A percentile compares a stretch with the other conserved stretches of the same genome.
Conservation (phyloP, 2,888 invertebrate species). For the Crioceris asparagi region DNA sequence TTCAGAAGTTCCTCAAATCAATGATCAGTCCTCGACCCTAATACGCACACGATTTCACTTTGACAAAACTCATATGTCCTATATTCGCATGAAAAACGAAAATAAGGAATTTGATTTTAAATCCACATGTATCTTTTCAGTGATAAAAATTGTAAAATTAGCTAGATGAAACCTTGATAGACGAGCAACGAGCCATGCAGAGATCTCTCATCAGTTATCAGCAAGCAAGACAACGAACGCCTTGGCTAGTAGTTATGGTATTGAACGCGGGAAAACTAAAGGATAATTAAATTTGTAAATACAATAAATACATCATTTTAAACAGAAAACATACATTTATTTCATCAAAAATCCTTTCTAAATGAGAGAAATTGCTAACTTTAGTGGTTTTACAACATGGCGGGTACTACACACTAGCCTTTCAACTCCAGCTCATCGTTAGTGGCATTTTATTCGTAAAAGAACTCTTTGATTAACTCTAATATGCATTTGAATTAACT, state of each 20-base stretch:
- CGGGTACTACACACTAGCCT: constrained; percentile 44
- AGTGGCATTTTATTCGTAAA: neutral
- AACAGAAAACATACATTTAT: constrained; percentile 24
- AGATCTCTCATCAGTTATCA: too few relatives aligned
- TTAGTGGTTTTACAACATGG: constrained; percentile 57
- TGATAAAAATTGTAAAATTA: too few relatives aligned
- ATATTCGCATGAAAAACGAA: too few relatives aligned
- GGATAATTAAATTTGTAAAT: constrained; percentile 37
- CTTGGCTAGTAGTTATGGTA: constrained; percentile 31
- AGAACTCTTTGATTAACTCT: too few relatives aligned
- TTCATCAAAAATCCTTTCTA: constrained; percentile 18
- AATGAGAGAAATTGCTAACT: constrained; percentile 26
- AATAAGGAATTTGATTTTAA: too few relatives aligned
- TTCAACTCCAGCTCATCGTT: constrained; percentile 34
- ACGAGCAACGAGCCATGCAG: too few relatives aligned
- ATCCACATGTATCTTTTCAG: too few relatives aligned
- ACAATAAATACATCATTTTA: constrained; percentile 40
- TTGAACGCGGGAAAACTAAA: constrained; percentile 41
- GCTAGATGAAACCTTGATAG: too few relatives aligned
- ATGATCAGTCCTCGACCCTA: constrained; percentile 11
- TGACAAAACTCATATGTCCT: too few relatives aligned
- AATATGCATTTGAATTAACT: too few relatives aligned
- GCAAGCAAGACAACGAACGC: constrained; percentile 34
- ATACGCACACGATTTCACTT: constrained; percentile 13
- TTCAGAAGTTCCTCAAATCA: constrained; percentile 12